Percentiles rank a stretch among this genome's conserved stretches.
These are phyloP conservation scores for Drosophila lowei DNA, from an alignment of 1,140 invertebrate genomes.

Conservation along the genomic window DNA sequence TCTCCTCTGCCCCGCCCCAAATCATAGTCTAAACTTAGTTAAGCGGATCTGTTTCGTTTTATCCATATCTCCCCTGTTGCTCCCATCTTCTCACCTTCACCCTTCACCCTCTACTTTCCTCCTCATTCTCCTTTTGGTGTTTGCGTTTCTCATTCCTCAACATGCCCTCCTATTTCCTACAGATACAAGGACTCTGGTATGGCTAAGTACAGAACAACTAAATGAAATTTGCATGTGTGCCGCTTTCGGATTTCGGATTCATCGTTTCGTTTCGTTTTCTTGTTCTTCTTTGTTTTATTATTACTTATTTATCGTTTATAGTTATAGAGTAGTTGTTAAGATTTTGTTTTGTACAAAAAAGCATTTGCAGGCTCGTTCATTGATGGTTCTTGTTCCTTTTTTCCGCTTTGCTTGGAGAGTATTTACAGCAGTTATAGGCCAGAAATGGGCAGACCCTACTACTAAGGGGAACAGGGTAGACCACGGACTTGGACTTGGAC, in stretches of 20 bases:
- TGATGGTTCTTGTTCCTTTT: background rate
- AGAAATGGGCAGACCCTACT: constrained; percentile 3
- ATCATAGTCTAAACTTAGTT: constrained; percentile 67
- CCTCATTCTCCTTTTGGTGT: constrained; percentile 31
- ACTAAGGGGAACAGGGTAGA: no score
- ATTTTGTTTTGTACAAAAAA: constrained; percentile 51
- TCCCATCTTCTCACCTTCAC: no score
- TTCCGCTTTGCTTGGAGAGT: constrained; percentile 7
- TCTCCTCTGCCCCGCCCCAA: constrained; percentile 27
- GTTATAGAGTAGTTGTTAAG: background rate
- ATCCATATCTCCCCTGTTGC: no score
- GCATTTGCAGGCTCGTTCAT: constrained; percentile 14
- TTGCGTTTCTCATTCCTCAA: constrained; percentile 31
- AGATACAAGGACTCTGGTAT: constrained; percentile 18
- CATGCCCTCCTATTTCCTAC: constrained; percentile 13
- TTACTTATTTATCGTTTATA: constrained; percentile 4
- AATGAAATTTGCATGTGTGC: constrained; percentile 33
- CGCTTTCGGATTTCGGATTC: constrained; percentile 7
- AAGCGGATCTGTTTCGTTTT: constrained; percentile 63
- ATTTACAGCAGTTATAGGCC: constrained; percentile 29
- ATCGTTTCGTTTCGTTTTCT: background rate
- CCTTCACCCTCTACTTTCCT: background rate
- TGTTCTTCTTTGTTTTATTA: constrained; percentile 7
- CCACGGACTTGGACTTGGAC: no score
- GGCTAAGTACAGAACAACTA: constrained; percentile 35